Evolutionary conservation across 1,140 invertebrate species (phyloP).

Genomic region (Lasioglossum baleicum): DNA sequence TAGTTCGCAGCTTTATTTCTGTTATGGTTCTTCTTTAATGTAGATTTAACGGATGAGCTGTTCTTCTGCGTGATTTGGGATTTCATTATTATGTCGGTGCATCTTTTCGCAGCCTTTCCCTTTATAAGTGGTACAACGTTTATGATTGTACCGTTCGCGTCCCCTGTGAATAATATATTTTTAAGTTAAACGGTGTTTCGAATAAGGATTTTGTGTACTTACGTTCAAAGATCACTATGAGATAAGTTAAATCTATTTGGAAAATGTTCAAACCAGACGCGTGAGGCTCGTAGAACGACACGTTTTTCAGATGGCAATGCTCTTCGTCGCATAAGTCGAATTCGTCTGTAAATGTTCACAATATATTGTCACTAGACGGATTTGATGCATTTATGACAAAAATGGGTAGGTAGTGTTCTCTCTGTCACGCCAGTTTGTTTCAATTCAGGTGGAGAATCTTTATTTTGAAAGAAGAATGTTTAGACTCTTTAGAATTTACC

Average conservation of each 20-base stretch:
- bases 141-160: slow-evolving; percentile 36
- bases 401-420: too few species aligned
- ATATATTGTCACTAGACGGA: neutral
- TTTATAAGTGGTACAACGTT: slow-evolving; percentile 29
- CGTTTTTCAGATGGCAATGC: slow-evolving; percentile 32
- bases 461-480: neutral
- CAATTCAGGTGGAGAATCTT: too few species aligned
- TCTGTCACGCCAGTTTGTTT: too few species aligned
- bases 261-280: slow-evolving; percentile 41
- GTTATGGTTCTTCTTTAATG: slow-evolving; percentile 5
- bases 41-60: slow-evolving; percentile 28
- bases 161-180: slow-evolving; percentile 11
- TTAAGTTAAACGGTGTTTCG: neutral
- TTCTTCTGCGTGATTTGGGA: neutral
- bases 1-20: neutral
- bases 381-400: too few species aligned
- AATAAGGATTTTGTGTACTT: slow-evolving; percentile 12
- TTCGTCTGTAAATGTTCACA: slow-evolving; percentile 25
- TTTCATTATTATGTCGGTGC: slow-evolving; percentile 27
- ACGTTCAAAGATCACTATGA: slow-evolving; percentile 51
- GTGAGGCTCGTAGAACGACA: slow-evolving; percentile 20
- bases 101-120: slow-evolving; percentile 38
- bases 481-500: neutral
- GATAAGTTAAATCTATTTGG: slow-evolving; percentile 33
- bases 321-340: slow-evolving; percentile 55